phyloP scores from a whole-genome alignment of 2,888 invertebrate genomes.

The Dasysyrphus albostriatus region DNA sequence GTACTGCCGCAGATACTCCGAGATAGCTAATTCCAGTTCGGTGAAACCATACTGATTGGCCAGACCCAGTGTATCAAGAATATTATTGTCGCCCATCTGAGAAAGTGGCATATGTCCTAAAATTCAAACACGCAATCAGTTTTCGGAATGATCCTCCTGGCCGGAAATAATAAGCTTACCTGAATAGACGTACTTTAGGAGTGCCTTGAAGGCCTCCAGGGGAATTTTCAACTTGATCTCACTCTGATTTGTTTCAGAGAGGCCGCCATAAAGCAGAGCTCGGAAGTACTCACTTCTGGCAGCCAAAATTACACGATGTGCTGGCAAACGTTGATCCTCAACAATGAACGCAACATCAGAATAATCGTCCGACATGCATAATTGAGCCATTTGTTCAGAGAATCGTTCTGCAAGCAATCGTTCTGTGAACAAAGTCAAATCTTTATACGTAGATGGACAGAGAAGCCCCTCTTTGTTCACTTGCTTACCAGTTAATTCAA shows the following conservation, averaged over 20 bases:
- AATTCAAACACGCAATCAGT: background rate
- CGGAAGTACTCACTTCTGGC: slow-evolving; percentile 98
- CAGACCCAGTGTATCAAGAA: slow-evolving; percentile 91
- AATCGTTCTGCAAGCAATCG: slow-evolving; percentile 88
- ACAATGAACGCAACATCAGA: slow-evolving; percentile 95
- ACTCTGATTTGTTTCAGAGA: slow-evolving; percentile 89
- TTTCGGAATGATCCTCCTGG: slow-evolving; percentile 77
- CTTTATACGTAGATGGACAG: too few relatives aligned
- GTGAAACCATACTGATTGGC: slow-evolving; percentile 98
- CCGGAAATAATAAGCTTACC: slow-evolving; percentile 84
- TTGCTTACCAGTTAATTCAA: slow-evolving; percentile 86
- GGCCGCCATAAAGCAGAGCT: slow-evolving; percentile 91
- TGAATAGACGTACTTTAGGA: slow-evolving; percentile 97
- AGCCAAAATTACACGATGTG: slow-evolving; percentile 91
- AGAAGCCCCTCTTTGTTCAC: background rate
- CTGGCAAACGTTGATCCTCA: slow-evolving; percentile 86
- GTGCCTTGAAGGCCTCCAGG: slow-evolving; percentile 92
- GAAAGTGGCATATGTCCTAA: slow-evolving; percentile 88
- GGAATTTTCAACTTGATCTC: slow-evolving; percentile 95
- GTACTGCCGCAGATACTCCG: slow-evolving; percentile 95
- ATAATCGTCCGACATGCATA: slow-evolving; percentile 94
- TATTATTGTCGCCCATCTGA: slow-evolving; percentile 88
- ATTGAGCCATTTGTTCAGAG: slow-evolving; percentile 93
- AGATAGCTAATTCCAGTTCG: slow-evolving; percentile 95
- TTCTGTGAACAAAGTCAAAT: slow-evolving; percentile 80